Evolutionary conservation across 2,888 invertebrate genomes (phyloP), one percentile per base, ranked within the genome.

Genomic region (Andrena trimmerana): DNA sequence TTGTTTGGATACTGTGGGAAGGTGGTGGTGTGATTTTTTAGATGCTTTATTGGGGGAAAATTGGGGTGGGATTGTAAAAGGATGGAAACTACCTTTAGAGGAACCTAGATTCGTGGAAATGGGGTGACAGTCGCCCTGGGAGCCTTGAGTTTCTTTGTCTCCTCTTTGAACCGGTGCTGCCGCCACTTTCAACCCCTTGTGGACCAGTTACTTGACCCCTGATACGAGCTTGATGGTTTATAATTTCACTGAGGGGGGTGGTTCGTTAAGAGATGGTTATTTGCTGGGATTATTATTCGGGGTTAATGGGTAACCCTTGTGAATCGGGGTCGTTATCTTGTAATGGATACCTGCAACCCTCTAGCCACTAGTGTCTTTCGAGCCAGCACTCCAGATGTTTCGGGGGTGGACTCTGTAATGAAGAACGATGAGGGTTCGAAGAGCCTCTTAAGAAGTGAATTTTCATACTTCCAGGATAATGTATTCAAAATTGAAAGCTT

Each of bases 231-330:
- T 10, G 50, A 33, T 24, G 33, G 36, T 72, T 63, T 33, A 24
- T 24, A 57, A 68, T 57, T 36, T 16, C 42, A 6, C 2, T 10
- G 66, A 57, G 31, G 29, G 66, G 13, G 31, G 8, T 24, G 16
- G 16, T 10, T 52, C 57, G 31, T 60, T 54, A 42, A 50, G n/a
- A 57, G 33, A 73, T 65, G 42, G 29, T 29, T 16, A 63, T 72
- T 71, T 29, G 10, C 27, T 29, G 10, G 52, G 16, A 52, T 73
- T 59, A 52, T 74, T 74, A 73, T 74, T 60, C 29, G 20, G 36
- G 59, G 16, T 60, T 74, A 60, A 66, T 33, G 63, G 24, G 5
- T 2, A 4, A 5, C 48, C 10, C 31, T 62, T 4, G 20, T 13
- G 4, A 27, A 20, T 20, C 24, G 7, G 20, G 24, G 10, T 31